phyloP scores from a whole-genome alignment of 2,888 invertebrate genomes.

The Cantharis rufa region DNA sequence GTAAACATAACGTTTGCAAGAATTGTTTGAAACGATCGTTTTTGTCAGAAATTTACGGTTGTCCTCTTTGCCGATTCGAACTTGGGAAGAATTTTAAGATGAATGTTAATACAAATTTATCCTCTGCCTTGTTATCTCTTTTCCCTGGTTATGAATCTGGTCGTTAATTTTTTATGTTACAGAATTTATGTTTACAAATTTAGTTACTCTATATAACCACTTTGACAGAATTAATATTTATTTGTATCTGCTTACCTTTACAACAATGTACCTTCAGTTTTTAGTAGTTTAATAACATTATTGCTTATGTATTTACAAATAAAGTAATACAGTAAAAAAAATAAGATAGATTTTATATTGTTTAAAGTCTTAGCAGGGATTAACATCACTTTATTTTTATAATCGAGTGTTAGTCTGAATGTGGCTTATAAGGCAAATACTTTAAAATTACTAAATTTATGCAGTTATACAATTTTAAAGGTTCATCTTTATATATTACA shows the following conservation, averaged over 20 bases:
- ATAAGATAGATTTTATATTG: neutral
- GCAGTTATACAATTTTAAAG: no score
- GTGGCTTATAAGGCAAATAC: no score
- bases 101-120: conserved; percentile 63
- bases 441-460: no score
- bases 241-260: neutral
- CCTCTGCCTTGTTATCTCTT: conserved; percentile 61
- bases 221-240: neutral
- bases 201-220: neutral
- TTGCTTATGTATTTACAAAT: neutral
- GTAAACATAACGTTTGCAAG: conserved; percentile 77
- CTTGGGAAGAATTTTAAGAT: conserved; percentile 61
- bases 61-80: conserved; percentile 72
- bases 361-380: neutral
- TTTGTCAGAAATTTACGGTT: conserved; percentile 63
- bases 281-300: neutral
- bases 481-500: no score
- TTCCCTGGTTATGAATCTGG: conserved; percentile 69
- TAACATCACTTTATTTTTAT: no score
- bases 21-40: conserved; percentile 71
- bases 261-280: neutral
- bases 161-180: conserved; percentile 25
- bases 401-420: no score
- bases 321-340: neutral
- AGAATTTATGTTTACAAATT: neutral